Base-by-base conservation (phyloP, 1,140 invertebrate genomes). In the Drosophila bocqueti region DNA sequence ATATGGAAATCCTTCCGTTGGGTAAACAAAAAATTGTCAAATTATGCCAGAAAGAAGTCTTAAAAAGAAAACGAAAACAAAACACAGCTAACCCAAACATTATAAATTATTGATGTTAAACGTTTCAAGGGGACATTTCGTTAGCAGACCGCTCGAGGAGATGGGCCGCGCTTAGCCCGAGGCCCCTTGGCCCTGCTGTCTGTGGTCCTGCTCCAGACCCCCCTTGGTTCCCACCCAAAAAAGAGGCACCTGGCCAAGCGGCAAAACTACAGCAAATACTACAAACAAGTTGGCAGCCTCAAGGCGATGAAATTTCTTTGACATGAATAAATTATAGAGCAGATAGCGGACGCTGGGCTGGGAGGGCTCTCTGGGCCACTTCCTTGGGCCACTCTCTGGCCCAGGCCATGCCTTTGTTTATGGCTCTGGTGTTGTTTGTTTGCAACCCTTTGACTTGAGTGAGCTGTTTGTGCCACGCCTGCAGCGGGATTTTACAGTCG, bases 81-180 rank as follows among this genome's bases (percentile, higher is more conserved):
- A 66, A 55, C 45, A 36, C 52, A 42, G 31, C 52, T 18, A 67
- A n/a, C 62, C 72, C 63, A 62, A 78, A 81, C 73, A 66, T 80
- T 67, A 76, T 87, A 80, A 80, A 87, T 89, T 65, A 89, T 87
- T 87, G 80, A 87, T 87, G 81, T 66, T 83, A 87, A 87, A 83
- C 77, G 84, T 74, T 87, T 79, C 76, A 66, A 66, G 55, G 63
- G 64, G 60, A 64, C 83, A 76, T 83, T 86, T 86, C 74, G 73
- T 76, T 76, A 74, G 76, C 76, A 79, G 64, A 61, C 68, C 52
- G 52, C 83, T 61, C n/a, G 45, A 54, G 61, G 82, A 46, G 16
- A 38, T 29, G 13, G 21, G 3, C 47, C 40, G 10, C n/a, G 15
- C 16, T 2, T 31, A 26, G 62, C 61, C 47, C 24, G 21, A 15